phyloP scores from a whole-genome alignment of 2,113 vertebrate genomes.

The Hydrochoerus hydrochaeris region DNA sequence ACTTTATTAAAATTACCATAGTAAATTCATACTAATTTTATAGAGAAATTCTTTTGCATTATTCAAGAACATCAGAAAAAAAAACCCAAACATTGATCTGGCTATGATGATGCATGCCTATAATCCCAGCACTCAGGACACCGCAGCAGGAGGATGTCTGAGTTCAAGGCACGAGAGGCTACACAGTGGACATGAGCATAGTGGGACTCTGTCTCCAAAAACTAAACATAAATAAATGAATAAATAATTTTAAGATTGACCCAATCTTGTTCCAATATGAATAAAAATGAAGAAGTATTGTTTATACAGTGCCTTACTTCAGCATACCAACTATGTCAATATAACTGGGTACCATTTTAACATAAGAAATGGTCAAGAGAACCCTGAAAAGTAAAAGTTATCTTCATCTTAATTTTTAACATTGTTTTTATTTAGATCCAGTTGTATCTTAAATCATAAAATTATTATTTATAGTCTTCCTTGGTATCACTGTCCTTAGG shows the following conservation, averaged over 20 bases:
- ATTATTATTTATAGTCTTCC: not conserved
- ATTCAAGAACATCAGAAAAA: conserved; percentile 65
- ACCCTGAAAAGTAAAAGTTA: conserved; percentile 55
- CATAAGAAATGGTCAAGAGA: conserved; percentile 56
- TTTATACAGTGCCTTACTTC: conserved; percentile 69
- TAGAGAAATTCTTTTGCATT: conserved; percentile 71
- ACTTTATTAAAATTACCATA: conserved; percentile 67
- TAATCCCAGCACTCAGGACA: not conserved
- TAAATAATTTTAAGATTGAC: conserved; percentile 68
- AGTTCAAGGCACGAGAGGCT: not conserved
- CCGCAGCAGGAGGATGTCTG: not conserved
- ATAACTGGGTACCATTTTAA: conserved; percentile 70
- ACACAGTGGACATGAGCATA: not conserved
- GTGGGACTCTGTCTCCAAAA: not conserved
- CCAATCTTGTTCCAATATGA: conserved; percentile 43
- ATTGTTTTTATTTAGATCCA: conserved; percentile 50
- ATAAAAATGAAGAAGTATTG: conserved; percentile 61
- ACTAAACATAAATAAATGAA: not conserved
- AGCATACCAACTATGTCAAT: conserved; percentile 79
- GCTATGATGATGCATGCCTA: not conserved
- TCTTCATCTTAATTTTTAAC: conserved; percentile 45
- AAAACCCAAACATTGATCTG: not conserved
- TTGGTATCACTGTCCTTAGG: not conserved
- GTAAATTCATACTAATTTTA: conserved; percentile 56
- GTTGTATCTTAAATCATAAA: conserved; percentile 57